Conservation (phyloP, 37 sponge, comb jelly and placozoan species). For the Amphimedon queenslandica region DNA sequence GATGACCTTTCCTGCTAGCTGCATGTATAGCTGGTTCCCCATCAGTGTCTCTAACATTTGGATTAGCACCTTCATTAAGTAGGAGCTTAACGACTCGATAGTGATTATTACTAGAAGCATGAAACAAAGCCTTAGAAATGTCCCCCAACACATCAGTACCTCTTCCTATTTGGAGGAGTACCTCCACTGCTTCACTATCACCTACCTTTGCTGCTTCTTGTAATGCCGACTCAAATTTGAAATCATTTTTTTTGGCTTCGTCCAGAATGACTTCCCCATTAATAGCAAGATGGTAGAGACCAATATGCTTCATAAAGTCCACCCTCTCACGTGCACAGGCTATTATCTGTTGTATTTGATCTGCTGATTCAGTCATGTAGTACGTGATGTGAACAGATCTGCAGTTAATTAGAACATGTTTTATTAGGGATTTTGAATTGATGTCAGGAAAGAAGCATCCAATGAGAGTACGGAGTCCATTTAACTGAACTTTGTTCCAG, state of each 20-base stretch:
- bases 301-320: not conserved
- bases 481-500: not conserved
- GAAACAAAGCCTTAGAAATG: too few relatives aligned
- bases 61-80: too few relatives aligned
- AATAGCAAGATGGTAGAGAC: not conserved
- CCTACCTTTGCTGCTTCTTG: not conserved
- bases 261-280: not conserved
- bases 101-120: too few relatives aligned
- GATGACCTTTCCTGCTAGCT: too few relatives aligned
- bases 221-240: not conserved
- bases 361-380: not conserved
- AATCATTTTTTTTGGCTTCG: not conserved
- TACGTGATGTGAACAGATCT: not conserved
- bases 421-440: not conserved
- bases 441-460: not conserved
- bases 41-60: too few relatives aligned
- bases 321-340: not conserved
- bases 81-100: too few relatives aligned
- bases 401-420: not conserved
- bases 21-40: too few relatives aligned
- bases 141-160: too few relatives aligned
- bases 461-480: not conserved
- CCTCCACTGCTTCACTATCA: not conserved
- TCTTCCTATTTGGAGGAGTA: not conserved
- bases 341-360: not conserved